phyloP scores from a whole-genome alignment of 1,140 invertebrate genomes.

The Pseudoatta argentina region DNA sequence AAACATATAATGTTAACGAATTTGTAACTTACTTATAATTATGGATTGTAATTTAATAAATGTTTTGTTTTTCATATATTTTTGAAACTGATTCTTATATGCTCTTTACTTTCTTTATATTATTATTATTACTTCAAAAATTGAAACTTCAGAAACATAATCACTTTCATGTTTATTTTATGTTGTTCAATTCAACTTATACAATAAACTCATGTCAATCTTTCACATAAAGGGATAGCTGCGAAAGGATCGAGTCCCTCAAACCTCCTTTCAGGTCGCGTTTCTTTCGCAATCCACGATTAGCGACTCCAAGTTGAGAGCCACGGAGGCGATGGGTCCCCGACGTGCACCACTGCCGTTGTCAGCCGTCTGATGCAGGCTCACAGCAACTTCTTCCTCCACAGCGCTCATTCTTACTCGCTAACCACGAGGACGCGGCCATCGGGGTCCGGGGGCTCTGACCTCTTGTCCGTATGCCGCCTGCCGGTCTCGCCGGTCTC shows the following conservation, averaged over 20 bases:
- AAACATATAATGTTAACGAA: too few relatives aligned
- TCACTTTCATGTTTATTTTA: background rate
- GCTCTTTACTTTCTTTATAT: too few relatives aligned
- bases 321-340: constrained; percentile 67
- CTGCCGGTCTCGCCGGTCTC: constrained; percentile 61
- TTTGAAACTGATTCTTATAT: too few relatives aligned
- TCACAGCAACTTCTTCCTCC: constrained; percentile 57
- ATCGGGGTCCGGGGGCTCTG: constrained; percentile 76
- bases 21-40: too few relatives aligned
- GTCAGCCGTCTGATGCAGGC: constrained; percentile 63
- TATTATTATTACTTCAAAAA: background rate
- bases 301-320: constrained; percentile 68
- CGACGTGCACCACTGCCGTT: constrained; percentile 67
- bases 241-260: background rate
- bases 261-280: background rate
- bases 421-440: constrained; percentile 70
- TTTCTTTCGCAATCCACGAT: background rate
- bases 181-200: background rate
- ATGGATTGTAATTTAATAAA: too few relatives aligned
- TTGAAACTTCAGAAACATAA: background rate
- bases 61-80: too few relatives aligned
- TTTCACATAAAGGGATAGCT: background rate
- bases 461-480: constrained; percentile 72
- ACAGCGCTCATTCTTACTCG: constrained; percentile 41
- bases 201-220: background rate